These are phyloP conservation scores for Cecidostiba fungosa DNA, from an alignment of 2,888 invertebrate species.

Conservation along the genomic window DNA sequence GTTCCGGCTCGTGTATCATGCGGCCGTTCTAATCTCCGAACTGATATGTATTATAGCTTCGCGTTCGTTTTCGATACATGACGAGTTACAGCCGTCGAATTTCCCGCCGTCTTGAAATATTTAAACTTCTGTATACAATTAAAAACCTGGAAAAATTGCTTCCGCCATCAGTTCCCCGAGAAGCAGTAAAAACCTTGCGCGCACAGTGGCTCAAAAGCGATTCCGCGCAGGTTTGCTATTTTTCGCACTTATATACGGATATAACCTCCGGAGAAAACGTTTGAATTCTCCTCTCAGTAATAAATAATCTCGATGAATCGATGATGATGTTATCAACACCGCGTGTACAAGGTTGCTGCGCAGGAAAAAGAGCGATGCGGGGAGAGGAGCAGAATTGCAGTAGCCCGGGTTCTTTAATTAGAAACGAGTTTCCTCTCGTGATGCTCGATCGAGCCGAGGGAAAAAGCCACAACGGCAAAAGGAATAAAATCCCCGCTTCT, in stretches of 20 bases:
- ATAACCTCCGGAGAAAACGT: not conserved
- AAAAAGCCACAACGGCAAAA: not conserved
- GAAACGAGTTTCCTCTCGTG: constrained; percentile 2
- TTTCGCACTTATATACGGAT: not conserved
- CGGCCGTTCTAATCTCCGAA: not conserved
- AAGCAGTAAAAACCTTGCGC: not conserved
- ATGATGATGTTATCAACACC: not conserved
- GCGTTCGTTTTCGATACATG: too few species aligned
- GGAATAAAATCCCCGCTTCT: not conserved
- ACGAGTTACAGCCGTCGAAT: not conserved
- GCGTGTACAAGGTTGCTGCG: not conserved
- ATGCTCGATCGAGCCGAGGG: not conserved
- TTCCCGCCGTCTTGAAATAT: not conserved
- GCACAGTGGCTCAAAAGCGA: not conserved
- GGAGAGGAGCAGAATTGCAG: not conserved
- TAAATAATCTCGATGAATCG: not conserved
- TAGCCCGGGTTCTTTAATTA: constrained; percentile 39
- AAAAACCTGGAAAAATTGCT: too few species aligned
- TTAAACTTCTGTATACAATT: not conserved
- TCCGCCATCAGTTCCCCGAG: not conserved
- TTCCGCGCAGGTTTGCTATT: not conserved
- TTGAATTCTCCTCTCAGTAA: not conserved
- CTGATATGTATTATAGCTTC: too few species aligned
- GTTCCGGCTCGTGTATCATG: not conserved
- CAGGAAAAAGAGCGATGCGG: not conserved